A percentile compares a stretch with the other conserved stretches of the same genome.
phyloP scores from a whole-genome alignment of 1,140 invertebrate species.

The Whitmania pigra region DNA sequence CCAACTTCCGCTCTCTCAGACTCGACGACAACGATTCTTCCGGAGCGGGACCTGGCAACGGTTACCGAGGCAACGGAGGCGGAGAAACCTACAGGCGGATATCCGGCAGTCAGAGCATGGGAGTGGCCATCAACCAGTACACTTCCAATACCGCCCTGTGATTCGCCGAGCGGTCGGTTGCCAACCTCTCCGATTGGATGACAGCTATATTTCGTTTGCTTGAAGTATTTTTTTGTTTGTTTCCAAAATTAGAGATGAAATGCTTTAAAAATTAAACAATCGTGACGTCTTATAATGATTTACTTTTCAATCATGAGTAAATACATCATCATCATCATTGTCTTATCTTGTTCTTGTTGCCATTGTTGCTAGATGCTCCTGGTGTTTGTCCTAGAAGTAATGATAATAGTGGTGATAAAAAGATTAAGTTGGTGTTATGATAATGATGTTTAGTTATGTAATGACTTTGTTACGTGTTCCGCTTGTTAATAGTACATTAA shows the following conservation, averaged over 20 bases:
- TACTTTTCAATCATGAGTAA: background rate
- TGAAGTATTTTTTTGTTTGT: too few relatives aligned
- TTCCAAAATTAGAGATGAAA: too few relatives aligned
- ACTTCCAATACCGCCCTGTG: constrained; percentile 9
- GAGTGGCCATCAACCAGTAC: background rate
- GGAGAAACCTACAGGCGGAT: background rate
- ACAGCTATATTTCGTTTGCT: too few relatives aligned
- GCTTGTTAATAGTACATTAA: background rate
- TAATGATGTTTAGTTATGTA: too few relatives aligned
- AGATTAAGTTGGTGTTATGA: too few relatives aligned
- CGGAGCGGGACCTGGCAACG: background rate
- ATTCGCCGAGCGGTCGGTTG: background rate
- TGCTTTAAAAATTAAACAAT: too few relatives aligned
- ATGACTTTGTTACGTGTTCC: too few relatives aligned
- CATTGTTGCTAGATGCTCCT: too few relatives aligned
- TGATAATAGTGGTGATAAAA: background rate
- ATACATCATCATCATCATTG: background rate
- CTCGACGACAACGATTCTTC: background rate
- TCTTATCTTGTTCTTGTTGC: too few relatives aligned
- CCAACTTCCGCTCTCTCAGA: background rate
- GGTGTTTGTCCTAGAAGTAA: background rate
- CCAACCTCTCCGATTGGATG: too few relatives aligned
- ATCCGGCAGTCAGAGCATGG: background rate
- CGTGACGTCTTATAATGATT: too few relatives aligned
- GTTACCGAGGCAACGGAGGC: background rate